These are phyloP conservation scores for Ciconia maguari DNA, from an alignment of 2,113 vertebrate species.

Conservation along the genomic window DNA sequence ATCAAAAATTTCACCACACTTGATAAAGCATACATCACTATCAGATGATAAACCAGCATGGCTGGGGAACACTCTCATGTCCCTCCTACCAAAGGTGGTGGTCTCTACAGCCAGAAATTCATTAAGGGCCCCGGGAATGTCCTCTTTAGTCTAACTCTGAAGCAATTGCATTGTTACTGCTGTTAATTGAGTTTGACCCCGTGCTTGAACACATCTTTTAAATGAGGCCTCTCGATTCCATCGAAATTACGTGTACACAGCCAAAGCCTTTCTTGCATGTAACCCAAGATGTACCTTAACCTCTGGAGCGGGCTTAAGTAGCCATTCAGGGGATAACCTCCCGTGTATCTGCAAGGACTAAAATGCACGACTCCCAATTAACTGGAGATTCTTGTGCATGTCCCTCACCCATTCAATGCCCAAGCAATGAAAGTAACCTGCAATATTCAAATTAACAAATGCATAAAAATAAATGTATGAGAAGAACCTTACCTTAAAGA, in stretches of 20 bases:
- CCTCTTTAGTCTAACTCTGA: background rate
- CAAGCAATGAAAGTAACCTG: background rate
- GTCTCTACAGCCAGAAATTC: background rate
- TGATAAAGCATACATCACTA: background rate
- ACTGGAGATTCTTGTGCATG: background rate
- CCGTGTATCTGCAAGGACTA: background rate
- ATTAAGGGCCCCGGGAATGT: background rate
- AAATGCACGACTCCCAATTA: background rate
- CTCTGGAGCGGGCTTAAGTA: background rate
- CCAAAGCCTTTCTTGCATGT: background rate
- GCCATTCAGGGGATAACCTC: background rate
- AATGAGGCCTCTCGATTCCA: background rate
- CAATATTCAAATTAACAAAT: background rate
- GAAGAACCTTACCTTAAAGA: background rate
- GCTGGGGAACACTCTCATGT: rapidly evolving
- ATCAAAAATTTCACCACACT: background rate
- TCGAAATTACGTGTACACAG: background rate
- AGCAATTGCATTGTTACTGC: background rate
- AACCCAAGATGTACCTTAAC: background rate
- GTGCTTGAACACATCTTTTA: background rate
- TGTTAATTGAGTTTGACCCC: background rate
- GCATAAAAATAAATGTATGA: background rate
- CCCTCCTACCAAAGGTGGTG: background rate
- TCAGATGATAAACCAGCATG: background rate
- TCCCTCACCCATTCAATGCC: background rate